Evolutionary conservation across 2,113 vertebrate species (phyloP).

Genomic region (Tautogolabrus adspersus): DNA sequence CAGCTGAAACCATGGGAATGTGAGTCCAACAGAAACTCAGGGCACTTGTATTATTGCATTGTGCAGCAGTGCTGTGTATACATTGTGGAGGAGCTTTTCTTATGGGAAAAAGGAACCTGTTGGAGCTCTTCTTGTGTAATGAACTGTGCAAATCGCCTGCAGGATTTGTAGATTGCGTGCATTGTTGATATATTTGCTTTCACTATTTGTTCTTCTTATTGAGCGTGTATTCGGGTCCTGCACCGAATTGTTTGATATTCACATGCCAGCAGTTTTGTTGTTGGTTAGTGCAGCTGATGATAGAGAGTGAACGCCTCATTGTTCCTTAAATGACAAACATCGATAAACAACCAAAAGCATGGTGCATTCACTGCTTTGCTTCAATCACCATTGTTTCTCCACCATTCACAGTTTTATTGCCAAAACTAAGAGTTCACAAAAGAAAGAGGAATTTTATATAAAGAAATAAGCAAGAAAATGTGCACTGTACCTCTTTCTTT

Average conservation of each 20-base stretch:
- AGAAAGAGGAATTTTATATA: no score
- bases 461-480: no score
- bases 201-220: neutral
- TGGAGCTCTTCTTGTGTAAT: neutral
- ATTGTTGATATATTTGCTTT: slow-evolving; percentile 4
- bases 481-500: no score
- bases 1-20: slow-evolving; percentile 81
- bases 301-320: neutral
- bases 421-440: no score
- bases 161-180: neutral
- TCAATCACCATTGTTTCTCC: neutral
- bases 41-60: slow-evolving; percentile 53
- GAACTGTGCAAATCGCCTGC: slow-evolving; percentile 9
- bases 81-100: slow-evolving; percentile 36
- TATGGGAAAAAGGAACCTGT: slow-evolving; percentile 18
- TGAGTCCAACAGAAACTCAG: slow-evolving; percentile 54
- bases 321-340: slow-evolving; percentile 7
- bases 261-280: slow-evolving; percentile 16
- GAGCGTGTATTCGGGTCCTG: neutral
- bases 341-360: slow-evolving; percentile 15
- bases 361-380: slow-evolving; percentile 33
- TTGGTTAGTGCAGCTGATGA: slow-evolving; percentile 9
- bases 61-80: slow-evolving; percentile 46
- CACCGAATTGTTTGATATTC: slow-evolving; percentile 2
- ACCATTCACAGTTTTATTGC: no score